Base-by-base conservation (phyloP, 2,888 invertebrate genomes). In the Pecten maximus region DNA sequence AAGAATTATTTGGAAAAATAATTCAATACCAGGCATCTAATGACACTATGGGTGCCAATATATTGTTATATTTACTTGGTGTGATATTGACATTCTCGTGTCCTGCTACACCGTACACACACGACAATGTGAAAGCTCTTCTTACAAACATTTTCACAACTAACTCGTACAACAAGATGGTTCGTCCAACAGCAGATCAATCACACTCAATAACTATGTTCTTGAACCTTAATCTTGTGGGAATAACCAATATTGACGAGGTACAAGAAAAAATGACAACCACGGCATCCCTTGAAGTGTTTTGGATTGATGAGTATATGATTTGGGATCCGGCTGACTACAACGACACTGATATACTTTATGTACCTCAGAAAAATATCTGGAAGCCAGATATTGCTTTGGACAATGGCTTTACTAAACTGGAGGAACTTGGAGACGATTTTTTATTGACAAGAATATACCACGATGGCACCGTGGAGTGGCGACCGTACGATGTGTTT, bases 361-460 rank as follows among this genome's bases (percentile, higher is more conserved):
- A 93, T 35, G 89, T 93, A 0, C 92, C 93, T 0, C 93, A 94
- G 86, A 92, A 91, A 40, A 91, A 92, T 15, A 91, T 94, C 35
- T 94, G 94, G 94, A 92, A 93, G 40, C 94, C 94, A 12, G 93
- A 93, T 74, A 87, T 94, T 12, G 91, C 93, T 19, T 88, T 94
- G 19, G 93, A 93, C 40, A 94, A 94, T 87, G 93, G 94, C 12
- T 90, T 94, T 87, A 91, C 89, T n/a, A 91, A 93, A 6, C 92
- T 93, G 39, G 86, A 89, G 0, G 91, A 91, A 28, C 91, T 94
- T 4, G 94, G 94, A 3, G 92, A 93, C 23, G 90, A 54, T 15
- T 94, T 94, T 87, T 92, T 93, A 40, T 91, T 92, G 91, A 91
- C 92, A 8, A 86, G 90, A 8, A 74, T 94, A 0, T 19, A 50